Conservation (phyloP, 2,113 vertebrate genomes). For the Sinocyclocheilus maitianheensis region DNA sequence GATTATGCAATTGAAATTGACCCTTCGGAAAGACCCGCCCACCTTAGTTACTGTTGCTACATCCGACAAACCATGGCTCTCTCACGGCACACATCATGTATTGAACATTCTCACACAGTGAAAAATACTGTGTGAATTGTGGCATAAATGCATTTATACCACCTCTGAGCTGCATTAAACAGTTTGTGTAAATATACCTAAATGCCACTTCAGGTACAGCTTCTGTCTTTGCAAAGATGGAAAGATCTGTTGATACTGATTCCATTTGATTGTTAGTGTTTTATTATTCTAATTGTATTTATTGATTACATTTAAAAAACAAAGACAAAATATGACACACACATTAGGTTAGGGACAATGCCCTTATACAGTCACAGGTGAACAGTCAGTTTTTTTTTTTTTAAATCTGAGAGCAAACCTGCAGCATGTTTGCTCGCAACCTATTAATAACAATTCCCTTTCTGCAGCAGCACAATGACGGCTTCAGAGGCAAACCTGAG, state of each 20-base stretch:
- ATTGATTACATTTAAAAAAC: not conserved
- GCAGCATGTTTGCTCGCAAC: slow-evolving; percentile 41
- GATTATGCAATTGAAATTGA: not conserved
- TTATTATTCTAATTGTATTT: not conserved
- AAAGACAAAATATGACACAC: too few relatives aligned
- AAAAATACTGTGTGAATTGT: too few relatives aligned
- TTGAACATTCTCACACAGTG: too few relatives aligned
- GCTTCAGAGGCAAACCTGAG: slow-evolving; percentile 54
- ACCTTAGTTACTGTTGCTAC: too few relatives aligned
- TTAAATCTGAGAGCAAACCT: slow-evolving; percentile 26
- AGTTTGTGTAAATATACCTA: not conserved
- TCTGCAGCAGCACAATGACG: slow-evolving; percentile 47
- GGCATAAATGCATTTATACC: not conserved
- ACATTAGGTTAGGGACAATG: not conserved
- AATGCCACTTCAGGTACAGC: not conserved
- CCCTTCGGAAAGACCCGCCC: too few relatives aligned
- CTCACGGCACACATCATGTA: too few relatives aligned
- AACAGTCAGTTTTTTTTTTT: not conserved
- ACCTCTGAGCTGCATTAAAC: not conserved
- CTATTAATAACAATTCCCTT: slow-evolving; percentile 53
- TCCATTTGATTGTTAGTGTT: not conserved
- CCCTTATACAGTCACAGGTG: not conserved
- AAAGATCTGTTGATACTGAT: not conserved
- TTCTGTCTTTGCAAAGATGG: not conserved
- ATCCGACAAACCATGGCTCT: too few relatives aligned